A percentile compares a stretch with the other conserved stretches of the same genome.
phyloP scores from a whole-genome alignment of 2,113 vertebrate genomes.

The Suncus etruscus region DNA sequence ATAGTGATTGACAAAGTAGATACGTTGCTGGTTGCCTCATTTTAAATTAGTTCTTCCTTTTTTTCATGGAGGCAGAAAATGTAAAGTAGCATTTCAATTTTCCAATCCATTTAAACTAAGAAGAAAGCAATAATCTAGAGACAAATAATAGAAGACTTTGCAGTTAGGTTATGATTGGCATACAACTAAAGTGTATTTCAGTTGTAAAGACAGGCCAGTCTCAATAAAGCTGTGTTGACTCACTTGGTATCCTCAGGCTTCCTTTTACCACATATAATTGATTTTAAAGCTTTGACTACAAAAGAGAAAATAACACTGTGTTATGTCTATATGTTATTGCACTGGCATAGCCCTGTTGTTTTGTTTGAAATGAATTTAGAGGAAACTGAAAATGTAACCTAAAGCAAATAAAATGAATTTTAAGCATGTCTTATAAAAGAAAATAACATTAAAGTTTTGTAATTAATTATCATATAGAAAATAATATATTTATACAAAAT shows the following conservation, averaged over 20 bases:
- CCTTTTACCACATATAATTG: conserved; percentile 75
- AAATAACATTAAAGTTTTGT: neutral
- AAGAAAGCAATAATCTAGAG: conserved; percentile 84
- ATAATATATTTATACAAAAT: neutral
- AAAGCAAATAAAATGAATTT: conserved; percentile 49
- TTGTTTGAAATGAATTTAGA: conserved; percentile 71
- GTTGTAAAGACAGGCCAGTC: conserved; percentile 75
- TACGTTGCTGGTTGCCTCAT: conserved; percentile 79
- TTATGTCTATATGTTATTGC: conserved; percentile 72
- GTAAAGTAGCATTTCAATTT: conserved; percentile 86
- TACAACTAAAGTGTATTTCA: conserved; percentile 78
- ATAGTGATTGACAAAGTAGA: conserved; percentile 86
- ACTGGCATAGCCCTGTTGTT: neutral
- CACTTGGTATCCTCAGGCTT: conserved; percentile 71
- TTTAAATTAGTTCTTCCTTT: conserved; percentile 85
- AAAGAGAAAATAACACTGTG: conserved; percentile 52
- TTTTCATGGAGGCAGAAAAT: conserved; percentile 81
- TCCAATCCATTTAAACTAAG: conserved; percentile 84
- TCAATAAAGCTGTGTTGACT: conserved; percentile 78
- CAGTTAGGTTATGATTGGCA: conserved; percentile 81
- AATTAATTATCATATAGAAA: conserved; percentile 35
- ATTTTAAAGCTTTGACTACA: conserved; percentile 76
- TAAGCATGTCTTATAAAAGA: conserved; percentile 1
- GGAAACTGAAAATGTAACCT: conserved; percentile 62
- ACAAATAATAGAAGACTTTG: conserved; percentile 83